These are phyloP conservation scores for Drosophila infuscata DNA, from an alignment of 2,888 invertebrate genomes.

Conservation along the genomic window DNA sequence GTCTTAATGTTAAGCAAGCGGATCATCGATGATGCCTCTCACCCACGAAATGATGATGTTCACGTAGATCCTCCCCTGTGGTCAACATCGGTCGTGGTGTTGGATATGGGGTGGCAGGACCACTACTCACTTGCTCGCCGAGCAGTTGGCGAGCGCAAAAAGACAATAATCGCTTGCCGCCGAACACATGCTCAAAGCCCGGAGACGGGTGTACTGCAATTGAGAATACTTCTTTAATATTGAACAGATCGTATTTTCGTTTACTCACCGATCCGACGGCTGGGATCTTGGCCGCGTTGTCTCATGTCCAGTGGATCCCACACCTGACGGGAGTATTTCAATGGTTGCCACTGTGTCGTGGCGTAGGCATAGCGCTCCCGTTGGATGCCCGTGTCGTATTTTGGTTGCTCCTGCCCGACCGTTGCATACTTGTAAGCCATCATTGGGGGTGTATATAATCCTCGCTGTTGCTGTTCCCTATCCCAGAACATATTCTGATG, in stretches of 20 bases:
- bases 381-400: background rate
- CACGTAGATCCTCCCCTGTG: conserved; percentile 24
- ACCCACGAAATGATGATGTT: conserved; percentile 50
- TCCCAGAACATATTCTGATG: background rate
- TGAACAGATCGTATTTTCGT: background rate
- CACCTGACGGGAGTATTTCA: conserved; percentile 16
- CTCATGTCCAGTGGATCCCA: conserved; percentile 36
- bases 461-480: background rate
- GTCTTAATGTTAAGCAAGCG: background rate
- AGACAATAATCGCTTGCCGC: conserved; percentile 33
- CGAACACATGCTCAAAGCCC: conserved; percentile 28
- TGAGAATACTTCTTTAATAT: background rate
- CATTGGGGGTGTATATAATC: background rate
- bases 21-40: background rate
- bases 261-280: conserved; percentile 21
- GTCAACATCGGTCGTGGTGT: conserved; percentile 26
- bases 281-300: conserved; percentile 30
- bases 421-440: background rate
- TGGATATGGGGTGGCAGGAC: background rate
- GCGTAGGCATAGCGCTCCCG: background rate
- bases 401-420: background rate
- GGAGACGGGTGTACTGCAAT: conserved; percentile 33
- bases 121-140: conserved; percentile 19
- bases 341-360: conserved; percentile 22
- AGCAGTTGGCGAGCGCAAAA: conserved; percentile 36